Percentiles rank a stretch among this genome's conserved stretches.
Evolutionary conservation across 2,113 vertebrate species (phyloP).

Genomic region (Pangasianodon gigas): DNA sequence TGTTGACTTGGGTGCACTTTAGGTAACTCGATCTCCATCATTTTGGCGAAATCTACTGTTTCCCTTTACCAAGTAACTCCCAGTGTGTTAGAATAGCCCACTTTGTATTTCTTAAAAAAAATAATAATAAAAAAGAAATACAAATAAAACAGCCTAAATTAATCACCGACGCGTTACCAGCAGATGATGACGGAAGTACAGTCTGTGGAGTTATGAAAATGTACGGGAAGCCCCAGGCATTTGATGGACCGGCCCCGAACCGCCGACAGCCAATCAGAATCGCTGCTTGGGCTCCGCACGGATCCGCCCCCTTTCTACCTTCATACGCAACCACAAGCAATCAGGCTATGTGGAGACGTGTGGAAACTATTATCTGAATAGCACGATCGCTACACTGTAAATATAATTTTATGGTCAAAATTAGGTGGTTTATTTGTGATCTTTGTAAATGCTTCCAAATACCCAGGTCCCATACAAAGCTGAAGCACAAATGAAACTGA

Average conservation of each 20-base stretch:
- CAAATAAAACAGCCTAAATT: constrained; percentile 42
- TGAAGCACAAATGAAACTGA: background rate
- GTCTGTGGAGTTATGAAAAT: constrained; percentile 66
- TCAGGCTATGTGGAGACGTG: background rate
- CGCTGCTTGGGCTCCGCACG: constrained; percentile 31
- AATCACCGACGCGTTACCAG: constrained; percentile 46
- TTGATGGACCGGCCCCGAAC: constrained; percentile 63
- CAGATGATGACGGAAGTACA: constrained; percentile 60
- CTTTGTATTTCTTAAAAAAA: constrained; percentile 53
- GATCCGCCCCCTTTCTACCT: constrained; percentile 67
- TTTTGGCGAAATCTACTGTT: constrained; percentile 57
- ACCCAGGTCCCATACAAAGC: background rate
- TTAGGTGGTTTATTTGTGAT: background rate
- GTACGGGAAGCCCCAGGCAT: constrained; percentile 64
- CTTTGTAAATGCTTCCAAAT: background rate
- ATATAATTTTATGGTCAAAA: background rate
- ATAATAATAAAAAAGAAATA: constrained; percentile 42
- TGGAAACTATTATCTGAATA: background rate
- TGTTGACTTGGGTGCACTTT: constrained; percentile 72
- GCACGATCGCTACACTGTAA: background rate
- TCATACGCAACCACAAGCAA: constrained; percentile 39
- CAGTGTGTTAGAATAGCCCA: background rate
- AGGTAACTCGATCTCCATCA: constrained; percentile 74
- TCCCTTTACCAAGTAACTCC: constrained; percentile 35
- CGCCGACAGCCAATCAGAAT: constrained; percentile 59